Conservation (phyloP, 2,888 invertebrate species). For the Mimas tiliae region DNA sequence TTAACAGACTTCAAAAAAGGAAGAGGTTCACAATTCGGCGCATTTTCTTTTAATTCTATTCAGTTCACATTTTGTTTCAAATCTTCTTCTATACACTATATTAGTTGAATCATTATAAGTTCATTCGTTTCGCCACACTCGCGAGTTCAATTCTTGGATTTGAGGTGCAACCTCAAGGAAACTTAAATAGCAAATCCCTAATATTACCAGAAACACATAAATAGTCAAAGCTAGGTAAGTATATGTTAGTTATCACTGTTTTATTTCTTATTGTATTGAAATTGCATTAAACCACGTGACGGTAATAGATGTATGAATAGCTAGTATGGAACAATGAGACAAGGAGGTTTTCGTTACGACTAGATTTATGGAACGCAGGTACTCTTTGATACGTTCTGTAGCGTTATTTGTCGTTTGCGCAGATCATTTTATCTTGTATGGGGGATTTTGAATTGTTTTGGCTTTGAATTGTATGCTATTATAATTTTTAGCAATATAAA, state of each 20-base stretch:
- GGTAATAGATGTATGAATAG: conserved; percentile 27
- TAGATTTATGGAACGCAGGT: conserved; percentile 6
- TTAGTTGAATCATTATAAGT: too few relatives aligned
- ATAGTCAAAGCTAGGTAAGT: neutral
- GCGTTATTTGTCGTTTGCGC: conserved; percentile 12
- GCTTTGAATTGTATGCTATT: neutral
- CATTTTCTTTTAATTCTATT: too few relatives aligned
- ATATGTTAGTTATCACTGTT: conserved; percentile 8
- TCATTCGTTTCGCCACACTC: too few relatives aligned
- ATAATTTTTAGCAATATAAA: too few relatives aligned
- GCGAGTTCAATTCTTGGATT: too few relatives aligned
- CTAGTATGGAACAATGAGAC: conserved; percentile 16
- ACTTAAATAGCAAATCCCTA: too few relatives aligned
- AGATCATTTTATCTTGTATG: conserved; percentile 3
- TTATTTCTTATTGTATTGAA: conserved; percentile 23
- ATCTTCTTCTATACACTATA: too few relatives aligned
- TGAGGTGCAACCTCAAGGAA: too few relatives aligned
- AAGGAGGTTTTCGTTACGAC: conserved; percentile 9
- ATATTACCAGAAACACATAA: neutral
- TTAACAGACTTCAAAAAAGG: too few relatives aligned
- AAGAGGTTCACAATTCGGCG: too few relatives aligned
- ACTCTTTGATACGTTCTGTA: neutral
- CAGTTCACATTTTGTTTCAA: too few relatives aligned
- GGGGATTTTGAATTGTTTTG: neutral
- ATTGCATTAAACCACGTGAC: conserved; percentile 13